phyloP scores from a whole-genome alignment of 2,113 vertebrate species.

The Bubalus kerabau region DNA sequence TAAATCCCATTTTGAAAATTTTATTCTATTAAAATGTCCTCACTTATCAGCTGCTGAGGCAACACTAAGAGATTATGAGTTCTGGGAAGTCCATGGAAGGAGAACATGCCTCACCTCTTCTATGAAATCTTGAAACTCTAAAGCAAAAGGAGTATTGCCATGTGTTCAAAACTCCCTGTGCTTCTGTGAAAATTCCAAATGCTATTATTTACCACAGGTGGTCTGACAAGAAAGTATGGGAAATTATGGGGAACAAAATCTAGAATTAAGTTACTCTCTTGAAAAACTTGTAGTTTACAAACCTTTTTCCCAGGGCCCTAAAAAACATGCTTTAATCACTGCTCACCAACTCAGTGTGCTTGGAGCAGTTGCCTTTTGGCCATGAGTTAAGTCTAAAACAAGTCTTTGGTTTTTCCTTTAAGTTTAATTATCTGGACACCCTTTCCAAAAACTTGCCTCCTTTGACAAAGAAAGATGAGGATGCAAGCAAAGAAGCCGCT shows the following conservation, averaged over 20 bases:
- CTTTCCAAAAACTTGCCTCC: slow-evolving; percentile 78
- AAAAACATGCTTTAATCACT: not conserved
- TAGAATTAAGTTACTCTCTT: not conserved
- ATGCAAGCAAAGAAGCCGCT: fast-evolving
- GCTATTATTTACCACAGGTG: not conserved
- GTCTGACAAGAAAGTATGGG: not conserved
- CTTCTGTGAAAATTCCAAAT: not conserved
- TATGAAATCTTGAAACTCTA: not conserved
- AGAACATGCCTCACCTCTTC: not conserved
- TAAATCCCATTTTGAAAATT: not conserved
- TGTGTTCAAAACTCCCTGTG: not conserved
- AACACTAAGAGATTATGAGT: not conserved
- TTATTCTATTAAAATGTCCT: not conserved
- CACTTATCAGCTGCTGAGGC: not conserved
- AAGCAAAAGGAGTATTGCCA: not conserved
- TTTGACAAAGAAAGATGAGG: slow-evolving; percentile 52
- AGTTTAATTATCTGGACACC: slow-evolving; percentile 77
- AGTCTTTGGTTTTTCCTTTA: slow-evolving; percentile 28
- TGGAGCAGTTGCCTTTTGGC: not conserved
- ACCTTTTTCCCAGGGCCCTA: not conserved
- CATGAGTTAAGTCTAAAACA: not conserved
- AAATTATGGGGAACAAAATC: not conserved
- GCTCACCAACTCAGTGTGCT: not conserved
- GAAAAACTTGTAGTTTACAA: not conserved
- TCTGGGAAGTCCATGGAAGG: not conserved